Conservation (phyloP, 2,888 invertebrate genomes). For the Gandaritis pyraliata region DNA sequence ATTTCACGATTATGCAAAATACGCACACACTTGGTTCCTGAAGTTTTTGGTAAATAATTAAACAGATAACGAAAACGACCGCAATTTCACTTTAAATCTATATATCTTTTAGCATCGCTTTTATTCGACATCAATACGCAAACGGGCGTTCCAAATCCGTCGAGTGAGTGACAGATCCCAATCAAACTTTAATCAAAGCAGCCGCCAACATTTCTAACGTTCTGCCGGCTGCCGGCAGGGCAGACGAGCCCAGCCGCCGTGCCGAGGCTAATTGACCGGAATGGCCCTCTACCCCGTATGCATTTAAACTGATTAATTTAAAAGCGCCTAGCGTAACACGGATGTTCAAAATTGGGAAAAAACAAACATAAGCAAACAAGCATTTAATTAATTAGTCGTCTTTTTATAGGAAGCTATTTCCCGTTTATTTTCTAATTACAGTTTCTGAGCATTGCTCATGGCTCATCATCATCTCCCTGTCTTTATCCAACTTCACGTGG, state of each 20-base stretch:
- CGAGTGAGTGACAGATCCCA: conserved; percentile 71
- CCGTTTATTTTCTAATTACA: background rate
- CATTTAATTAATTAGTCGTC: conserved; percentile 19
- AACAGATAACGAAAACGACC: conserved; percentile 23
- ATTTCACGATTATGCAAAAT: no score
- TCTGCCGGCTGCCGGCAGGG: conserved; percentile 49
- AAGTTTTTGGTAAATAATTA: background rate
- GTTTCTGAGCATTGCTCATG: background rate
- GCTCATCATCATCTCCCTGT: background rate
- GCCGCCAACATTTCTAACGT: conserved; percentile 63
- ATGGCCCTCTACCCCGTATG: conserved; percentile 56
- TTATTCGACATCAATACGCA: conserved; percentile 61
- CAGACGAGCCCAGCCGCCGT: conserved; percentile 62
- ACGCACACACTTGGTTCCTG: no score
- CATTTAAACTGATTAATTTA: conserved; percentile 50
- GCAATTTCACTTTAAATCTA: conserved; percentile 13
- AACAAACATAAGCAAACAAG: conserved; percentile 22
- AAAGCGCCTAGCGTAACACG: conserved; percentile 47
- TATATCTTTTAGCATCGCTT: conserved; percentile 29
- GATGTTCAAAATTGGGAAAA: conserved; percentile 32
- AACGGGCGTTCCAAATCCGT: conserved; percentile 54
- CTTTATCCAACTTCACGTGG: background rate
- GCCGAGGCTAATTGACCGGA: conserved; percentile 76
- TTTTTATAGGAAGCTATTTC: conserved; percentile 21
- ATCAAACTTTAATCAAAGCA: conserved; percentile 81